These are phyloP conservation scores for Podiceps cristatus DNA, from an alignment of 2,113 vertebrate species.

Conservation along the genomic window DNA sequence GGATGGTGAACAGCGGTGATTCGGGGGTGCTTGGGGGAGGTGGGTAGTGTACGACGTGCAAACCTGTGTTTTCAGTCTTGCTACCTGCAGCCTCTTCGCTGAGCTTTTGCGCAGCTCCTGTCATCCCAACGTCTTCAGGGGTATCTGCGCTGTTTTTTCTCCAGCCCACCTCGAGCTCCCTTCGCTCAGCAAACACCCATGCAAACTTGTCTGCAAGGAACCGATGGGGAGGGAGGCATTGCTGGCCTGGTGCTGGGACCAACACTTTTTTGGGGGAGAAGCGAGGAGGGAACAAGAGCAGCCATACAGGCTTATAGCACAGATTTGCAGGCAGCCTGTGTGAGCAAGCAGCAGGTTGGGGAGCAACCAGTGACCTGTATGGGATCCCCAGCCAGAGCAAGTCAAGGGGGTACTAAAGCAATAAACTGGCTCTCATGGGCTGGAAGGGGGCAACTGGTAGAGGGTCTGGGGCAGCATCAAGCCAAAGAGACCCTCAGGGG, in stretches of 20 bases:
- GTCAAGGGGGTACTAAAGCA: background rate
- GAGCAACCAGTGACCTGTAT: rapidly evolving
- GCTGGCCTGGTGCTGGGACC: background rate
- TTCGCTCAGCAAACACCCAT: background rate
- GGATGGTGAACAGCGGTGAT: background rate
- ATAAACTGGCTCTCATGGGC: background rate
- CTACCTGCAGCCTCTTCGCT: background rate
- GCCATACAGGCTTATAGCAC: background rate
- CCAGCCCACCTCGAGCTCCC: background rate
- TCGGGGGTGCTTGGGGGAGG: background rate
- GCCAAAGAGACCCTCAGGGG: background rate
- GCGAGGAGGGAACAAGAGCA: background rate
- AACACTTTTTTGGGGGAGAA: background rate
- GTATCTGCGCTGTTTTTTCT: background rate
- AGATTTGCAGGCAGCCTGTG: background rate
- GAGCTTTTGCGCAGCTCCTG: background rate
- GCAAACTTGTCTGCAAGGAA: background rate
- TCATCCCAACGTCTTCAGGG: background rate
- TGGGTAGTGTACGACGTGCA: background rate
- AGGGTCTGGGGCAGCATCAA: background rate
- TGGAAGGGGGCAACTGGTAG: background rate
- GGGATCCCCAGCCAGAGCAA: background rate
- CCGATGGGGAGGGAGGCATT: rapidly evolving
- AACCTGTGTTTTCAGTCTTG: background rate
- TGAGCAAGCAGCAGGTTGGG: background rate